Evolutionary conservation across 2,797 vertebrate genomes (phyloP).

Genomic region (Amphiprion clarkii): DNA sequence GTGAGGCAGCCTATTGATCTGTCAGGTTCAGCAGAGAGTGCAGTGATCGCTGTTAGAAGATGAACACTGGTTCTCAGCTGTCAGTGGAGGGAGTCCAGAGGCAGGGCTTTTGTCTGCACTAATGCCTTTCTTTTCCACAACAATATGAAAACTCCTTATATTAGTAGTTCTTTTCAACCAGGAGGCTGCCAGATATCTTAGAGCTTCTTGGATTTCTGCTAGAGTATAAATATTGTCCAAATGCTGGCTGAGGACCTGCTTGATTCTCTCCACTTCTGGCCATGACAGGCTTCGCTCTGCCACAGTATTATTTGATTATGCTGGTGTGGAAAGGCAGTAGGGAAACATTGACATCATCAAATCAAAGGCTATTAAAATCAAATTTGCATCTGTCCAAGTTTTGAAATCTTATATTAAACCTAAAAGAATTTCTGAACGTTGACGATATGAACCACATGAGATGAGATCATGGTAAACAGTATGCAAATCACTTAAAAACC

Average conservation of each 20-base stretch:
- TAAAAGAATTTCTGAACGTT: constrained; percentile 19
- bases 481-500: constrained; percentile 17
- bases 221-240: constrained; percentile 32
- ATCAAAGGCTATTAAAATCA: constrained; percentile 48
- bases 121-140: constrained; percentile 19
- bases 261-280: constrained; percentile 18
- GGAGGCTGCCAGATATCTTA: constrained; percentile 34
- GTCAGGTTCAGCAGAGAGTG: constrained; percentile 46
- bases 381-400: constrained; percentile 27
- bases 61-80: constrained; percentile 33
- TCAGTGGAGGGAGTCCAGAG: constrained; percentile 22
- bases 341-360: constrained; percentile 50
- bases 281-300: constrained; percentile 18
- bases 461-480: constrained; percentile 15
- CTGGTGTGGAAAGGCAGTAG: constrained; percentile 14
- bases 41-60: constrained; percentile 39
- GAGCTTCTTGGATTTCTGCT: constrained; percentile 28
- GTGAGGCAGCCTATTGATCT: constrained; percentile 60
- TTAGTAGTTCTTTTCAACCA: constrained; percentile 35
- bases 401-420: constrained; percentile 17
- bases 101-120: constrained; percentile 19
- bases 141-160: constrained; percentile 12
- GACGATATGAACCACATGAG: constrained; percentile 11
- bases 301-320: constrained; percentile 51
- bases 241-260: constrained; percentile 18